phyloP scores from a whole-genome alignment of 2,113 vertebrate genomes.

The Ranitomeya imitator region DNA sequence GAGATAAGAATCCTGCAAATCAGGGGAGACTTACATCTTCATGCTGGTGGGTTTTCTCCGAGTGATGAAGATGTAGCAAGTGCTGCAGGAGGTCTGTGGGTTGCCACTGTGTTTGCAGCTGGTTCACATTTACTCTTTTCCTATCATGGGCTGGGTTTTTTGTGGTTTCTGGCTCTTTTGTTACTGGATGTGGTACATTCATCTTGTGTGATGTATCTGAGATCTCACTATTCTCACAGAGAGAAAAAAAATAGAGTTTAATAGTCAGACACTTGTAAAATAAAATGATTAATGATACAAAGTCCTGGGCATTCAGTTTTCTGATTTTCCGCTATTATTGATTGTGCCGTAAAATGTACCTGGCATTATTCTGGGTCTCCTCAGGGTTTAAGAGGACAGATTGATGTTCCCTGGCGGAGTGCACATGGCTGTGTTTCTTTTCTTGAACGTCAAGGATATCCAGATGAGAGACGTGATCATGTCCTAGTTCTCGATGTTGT shows the following conservation, averaged over 20 bases:
- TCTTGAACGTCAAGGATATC: constrained; percentile 68
- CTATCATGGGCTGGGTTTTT: background rate
- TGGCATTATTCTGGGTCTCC: background rate
- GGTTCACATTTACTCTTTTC: background rate
- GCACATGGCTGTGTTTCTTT: constrained; percentile 62
- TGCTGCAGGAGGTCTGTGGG: constrained; percentile 66
- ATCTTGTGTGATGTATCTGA: background rate
- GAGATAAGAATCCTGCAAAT: background rate
- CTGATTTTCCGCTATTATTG: background rate
- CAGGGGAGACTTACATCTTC: constrained; percentile 72
- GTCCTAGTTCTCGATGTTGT: constrained; percentile 67
- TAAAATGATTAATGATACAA: background rate
- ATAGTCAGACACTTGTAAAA: background rate
- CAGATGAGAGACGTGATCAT: constrained; percentile 65
- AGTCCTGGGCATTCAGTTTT: background rate
- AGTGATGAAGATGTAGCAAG: constrained; percentile 71
- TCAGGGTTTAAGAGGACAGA: background rate
- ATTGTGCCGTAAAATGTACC: background rate
- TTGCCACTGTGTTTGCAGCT: background rate
- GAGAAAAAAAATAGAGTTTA: background rate
- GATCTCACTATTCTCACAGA: background rate
- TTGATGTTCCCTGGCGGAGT: constrained; percentile 62
- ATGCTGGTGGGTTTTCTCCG: constrained; percentile 73
- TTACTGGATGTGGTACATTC: background rate
- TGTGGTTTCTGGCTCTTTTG: background rate